phyloP scores from a whole-genome alignment of 2,797 vertebrate genomes.

The Lacerta viridis region DNA sequence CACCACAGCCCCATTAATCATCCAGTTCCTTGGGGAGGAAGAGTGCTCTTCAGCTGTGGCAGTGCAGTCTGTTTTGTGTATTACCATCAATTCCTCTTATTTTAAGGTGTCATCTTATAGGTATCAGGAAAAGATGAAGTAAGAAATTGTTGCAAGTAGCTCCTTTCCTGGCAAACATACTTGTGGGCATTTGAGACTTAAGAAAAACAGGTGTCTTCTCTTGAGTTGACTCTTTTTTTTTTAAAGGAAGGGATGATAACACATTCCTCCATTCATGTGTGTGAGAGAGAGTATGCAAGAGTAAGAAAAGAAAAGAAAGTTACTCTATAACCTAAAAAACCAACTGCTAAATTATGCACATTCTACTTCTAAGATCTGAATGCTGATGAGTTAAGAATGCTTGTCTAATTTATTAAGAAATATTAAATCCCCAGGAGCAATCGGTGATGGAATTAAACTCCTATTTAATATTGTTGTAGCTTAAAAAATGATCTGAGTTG shows the following conservation, averaged over 20 bases:
- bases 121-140: conserved; percentile 8
- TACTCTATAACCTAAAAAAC: conserved; percentile 50
- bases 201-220: conserved; percentile 9
- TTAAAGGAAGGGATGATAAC: not conserved
- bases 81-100: conserved; percentile 19
- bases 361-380: conserved; percentile 59
- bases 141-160: conserved; percentile 20
- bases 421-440: conserved; percentile 66
- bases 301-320: conserved; percentile 29
- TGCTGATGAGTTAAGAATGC: conserved; percentile 59
- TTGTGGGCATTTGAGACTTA: not conserved
- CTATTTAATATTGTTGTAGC: conserved; percentile 59
- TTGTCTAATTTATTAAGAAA: conserved; percentile 73
- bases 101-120: conserved; percentile 33
- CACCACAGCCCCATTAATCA: conserved; percentile 25
- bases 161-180: not conserved
- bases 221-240: not conserved
- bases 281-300: conserved; percentile 1
- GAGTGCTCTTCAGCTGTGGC: not conserved
- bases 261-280: not conserved
- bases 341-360: conserved; percentile 49
- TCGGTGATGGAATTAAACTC: conserved; percentile 67
- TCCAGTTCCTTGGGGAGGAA: conserved; percentile 39
- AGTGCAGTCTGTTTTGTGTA: not conserved
- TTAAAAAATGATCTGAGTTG: conserved; percentile 67